Evolutionary conservation across 2,888 invertebrate genomes (phyloP), one percentile per base, ranked within the genome.

Genomic region (Melinopterus prodromus): DNA sequence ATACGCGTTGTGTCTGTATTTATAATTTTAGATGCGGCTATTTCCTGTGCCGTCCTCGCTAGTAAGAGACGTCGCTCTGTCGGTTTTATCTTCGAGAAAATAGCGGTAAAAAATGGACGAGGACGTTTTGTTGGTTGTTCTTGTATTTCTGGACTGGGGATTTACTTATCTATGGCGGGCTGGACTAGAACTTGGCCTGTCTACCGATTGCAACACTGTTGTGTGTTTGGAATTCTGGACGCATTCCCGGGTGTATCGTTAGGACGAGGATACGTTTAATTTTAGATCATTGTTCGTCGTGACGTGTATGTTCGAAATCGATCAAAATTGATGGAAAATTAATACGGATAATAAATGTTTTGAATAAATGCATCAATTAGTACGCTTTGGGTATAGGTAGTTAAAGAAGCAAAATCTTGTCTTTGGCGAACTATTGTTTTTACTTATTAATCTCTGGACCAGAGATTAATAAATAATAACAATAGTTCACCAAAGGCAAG

Each of bases 1-100:
- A 35, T 35, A 35, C 35, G 72, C 26, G 16, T 35, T 35, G n/a
- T 38, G 78, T 76, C 71, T 76, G 78, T 80, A 78, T 78, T 78
- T 83, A 84, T 83, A 85, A 85, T 84, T 85, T 84, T 84, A 84
- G 84, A 84, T 83, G 82, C 79, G 81, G 80, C 82, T 82, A 84
- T 83, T 85, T 85, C 85, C 85, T 84, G 85, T 84, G 80, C n/a
- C 35, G 35, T 74, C 37, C 74, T 74, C 74, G 74, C n/a, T 53
- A 16, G 71, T 71, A 9, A 37, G 35, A 35, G 74, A 15, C 74
- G 74, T 15, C 74, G 74, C 74, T 35, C 53, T 53, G 3, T 53
- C 12, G 53, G 53, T 53, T 53, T 4, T 53, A 2, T 53, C 5
- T 53, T 53, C 53, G 1, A 53, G 53, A 53, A 53, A 53, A 53